A percentile compares a stretch with the other conserved stretches of the same genome.
Evolutionary conservation across 2,797 vertebrate genomes (phyloP).

Genomic region (Hydrolagus colliei): DNA sequence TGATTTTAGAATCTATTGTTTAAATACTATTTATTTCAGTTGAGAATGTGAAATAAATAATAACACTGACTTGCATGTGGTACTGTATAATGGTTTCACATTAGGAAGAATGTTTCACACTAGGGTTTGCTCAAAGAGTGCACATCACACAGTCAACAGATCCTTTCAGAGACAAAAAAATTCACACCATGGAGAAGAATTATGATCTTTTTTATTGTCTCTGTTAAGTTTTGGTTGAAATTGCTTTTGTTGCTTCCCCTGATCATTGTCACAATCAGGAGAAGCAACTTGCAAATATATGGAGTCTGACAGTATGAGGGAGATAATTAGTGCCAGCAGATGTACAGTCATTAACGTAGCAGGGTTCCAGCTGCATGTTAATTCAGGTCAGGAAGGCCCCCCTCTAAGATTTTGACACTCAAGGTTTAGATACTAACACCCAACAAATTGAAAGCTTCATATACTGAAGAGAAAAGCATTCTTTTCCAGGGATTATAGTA

Average conservation of each 20-base stretch:
- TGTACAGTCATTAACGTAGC: constrained; percentile 23
- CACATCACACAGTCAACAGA: too few species aligned
- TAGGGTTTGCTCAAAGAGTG: too few species aligned
- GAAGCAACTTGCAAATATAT: background rate
- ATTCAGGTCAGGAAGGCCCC: constrained; percentile 2
- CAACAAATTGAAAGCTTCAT: background rate
- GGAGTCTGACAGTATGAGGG: background rate
- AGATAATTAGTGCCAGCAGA: background rate
- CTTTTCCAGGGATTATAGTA: background rate
- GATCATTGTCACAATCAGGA: background rate
- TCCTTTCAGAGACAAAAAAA: too few species aligned
- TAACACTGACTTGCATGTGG: too few species aligned
- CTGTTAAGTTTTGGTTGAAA: background rate
- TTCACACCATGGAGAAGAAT: background rate
- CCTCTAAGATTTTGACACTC: background rate
- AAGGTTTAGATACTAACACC: constrained; percentile 10
- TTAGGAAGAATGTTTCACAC: too few species aligned
- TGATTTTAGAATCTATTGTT: too few species aligned
- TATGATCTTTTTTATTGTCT: background rate
- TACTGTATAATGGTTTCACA: too few species aligned
- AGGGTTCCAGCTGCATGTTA: constrained; percentile 12
- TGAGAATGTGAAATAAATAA: too few species aligned
- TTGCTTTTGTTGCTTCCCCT: background rate
- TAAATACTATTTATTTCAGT: too few species aligned
- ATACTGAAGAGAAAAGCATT: background rate